Evolutionary conservation across 2,888 invertebrate species (phyloP), one percentile per base, ranked within the genome.

Genomic region (Shargacucullia verbasci): DNA sequence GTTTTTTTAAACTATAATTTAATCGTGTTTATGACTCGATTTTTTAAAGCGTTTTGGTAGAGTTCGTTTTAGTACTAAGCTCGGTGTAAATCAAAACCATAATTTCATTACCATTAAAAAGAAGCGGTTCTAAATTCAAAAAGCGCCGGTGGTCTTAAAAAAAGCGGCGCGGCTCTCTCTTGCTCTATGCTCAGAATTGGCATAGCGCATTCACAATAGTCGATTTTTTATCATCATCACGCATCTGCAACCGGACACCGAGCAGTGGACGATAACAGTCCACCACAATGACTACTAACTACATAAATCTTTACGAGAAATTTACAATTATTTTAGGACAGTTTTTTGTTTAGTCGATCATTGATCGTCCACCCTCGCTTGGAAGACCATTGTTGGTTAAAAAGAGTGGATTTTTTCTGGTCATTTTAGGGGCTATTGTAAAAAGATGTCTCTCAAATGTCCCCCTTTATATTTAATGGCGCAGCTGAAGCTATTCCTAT

Each of bases 291-390:
- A 84, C 88, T 89, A 85, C 91, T 85, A 84, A 84, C 77, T 82
- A 86, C 90, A 93, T 93, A 92, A 93, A 94, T 93, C 91, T 82
- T 87, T 88, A 85, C 85, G 86, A 80, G 85, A 83, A 90, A 90
- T 88, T 86, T 86, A 90, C 90, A 91, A 91, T 90, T 90, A 92
- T 91, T 91, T 90, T 88, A 89, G 84, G 79, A 80, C 76, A 65
- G 69, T 73, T 85, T 90, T 89, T 87, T 81, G 70, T 78, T 66
- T 65, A 69, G 72, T 68, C 77, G 87, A 91, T 91, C 84, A 91
- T 89, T 86, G 89, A 89, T 88, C 87, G 90, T 91, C 91, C 93
- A 91, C 93, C 94, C 93, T 87, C 92, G 84, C 92, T 86, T 88
- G 86, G 86, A 83, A 75, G 70, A 43, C 89, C 72, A 86, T 94